phyloP scores from a whole-genome alignment of 2,797 vertebrate genomes.

The Poeciliopsis turneri region DNA sequence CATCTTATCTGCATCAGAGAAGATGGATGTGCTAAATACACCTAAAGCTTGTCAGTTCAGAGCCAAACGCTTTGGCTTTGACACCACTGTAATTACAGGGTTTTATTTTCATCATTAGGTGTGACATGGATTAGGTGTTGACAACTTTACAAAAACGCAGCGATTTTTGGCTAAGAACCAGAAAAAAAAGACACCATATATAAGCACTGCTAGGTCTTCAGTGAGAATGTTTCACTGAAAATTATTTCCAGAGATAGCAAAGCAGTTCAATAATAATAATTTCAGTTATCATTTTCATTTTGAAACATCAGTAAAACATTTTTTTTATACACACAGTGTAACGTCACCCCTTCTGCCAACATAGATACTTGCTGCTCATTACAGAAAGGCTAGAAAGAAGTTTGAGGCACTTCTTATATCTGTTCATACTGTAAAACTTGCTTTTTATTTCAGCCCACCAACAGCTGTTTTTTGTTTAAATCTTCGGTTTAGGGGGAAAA shows the following conservation, averaged over 20 bases:
- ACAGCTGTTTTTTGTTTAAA: slow-evolving; percentile 18
- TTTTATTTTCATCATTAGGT: slow-evolving; percentile 18
- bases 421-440: neutral
- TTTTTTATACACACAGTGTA: neutral
- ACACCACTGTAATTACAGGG: slow-evolving; percentile 34
- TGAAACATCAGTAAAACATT: neutral
- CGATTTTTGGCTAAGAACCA: neutral
- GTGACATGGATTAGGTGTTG: slow-evolving; percentile 12
- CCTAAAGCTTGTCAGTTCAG: slow-evolving; percentile 20
- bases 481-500: slow-evolving; percentile 35
- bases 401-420: neutral
- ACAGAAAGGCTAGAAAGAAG: neutral
- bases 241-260: neutral
- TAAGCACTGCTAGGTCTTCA: neutral
- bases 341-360: neutral
- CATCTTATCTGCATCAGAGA: slow-evolving; percentile 32
- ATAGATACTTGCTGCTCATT: neutral
- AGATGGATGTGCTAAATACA: neutral
- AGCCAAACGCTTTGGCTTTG: slow-evolving; percentile 13
- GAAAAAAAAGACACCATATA: neutral
- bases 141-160: neutral
- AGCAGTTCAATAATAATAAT: neutral
- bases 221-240: neutral
- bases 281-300: neutral
- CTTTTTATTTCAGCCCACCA: slow-evolving; percentile 28